Conservation (phyloP, 2,113 vertebrate species). For the Colinus virginianus region DNA sequence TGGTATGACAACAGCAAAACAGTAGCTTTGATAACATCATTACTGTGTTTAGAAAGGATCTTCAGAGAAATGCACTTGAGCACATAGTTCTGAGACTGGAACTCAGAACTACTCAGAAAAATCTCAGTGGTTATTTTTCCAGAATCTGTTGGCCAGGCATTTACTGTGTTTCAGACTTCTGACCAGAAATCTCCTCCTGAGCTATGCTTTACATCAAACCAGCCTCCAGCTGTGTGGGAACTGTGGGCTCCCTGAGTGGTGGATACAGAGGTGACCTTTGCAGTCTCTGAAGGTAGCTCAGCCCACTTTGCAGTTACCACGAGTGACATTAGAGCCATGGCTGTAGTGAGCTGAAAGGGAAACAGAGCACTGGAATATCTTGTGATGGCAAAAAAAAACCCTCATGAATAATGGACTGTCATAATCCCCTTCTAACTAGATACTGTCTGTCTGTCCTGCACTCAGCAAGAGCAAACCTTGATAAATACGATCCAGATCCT, state of each 20-base stretch:
- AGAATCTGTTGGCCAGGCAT: background rate
- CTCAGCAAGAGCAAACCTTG: background rate
- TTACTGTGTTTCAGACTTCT: background rate
- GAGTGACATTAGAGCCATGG: background rate
- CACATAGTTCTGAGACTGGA: background rate
- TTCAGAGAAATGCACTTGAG: background rate
- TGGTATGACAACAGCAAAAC: background rate
- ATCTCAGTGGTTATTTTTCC: background rate
- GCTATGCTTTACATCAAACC: background rate
- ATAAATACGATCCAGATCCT: slow-evolving; percentile 33
- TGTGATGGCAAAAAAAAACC: background rate
- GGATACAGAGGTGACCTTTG: background rate
- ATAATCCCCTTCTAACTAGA: background rate
- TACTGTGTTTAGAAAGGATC: background rate
- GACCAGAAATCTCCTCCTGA: slow-evolving; percentile 14
- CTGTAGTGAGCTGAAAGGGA: background rate
- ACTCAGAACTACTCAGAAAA: background rate
- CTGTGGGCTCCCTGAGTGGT: background rate
- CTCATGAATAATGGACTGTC: slow-evolving; percentile 15
- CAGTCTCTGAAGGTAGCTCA: background rate
- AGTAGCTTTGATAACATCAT: background rate
- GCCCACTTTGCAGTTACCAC: background rate
- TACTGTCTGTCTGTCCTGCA: background rate
- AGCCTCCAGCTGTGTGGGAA: background rate
- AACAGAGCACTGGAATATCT: background rate